Conservation (phyloP, 2,113 vertebrate genomes). For the Empidonax traillii region DNA sequence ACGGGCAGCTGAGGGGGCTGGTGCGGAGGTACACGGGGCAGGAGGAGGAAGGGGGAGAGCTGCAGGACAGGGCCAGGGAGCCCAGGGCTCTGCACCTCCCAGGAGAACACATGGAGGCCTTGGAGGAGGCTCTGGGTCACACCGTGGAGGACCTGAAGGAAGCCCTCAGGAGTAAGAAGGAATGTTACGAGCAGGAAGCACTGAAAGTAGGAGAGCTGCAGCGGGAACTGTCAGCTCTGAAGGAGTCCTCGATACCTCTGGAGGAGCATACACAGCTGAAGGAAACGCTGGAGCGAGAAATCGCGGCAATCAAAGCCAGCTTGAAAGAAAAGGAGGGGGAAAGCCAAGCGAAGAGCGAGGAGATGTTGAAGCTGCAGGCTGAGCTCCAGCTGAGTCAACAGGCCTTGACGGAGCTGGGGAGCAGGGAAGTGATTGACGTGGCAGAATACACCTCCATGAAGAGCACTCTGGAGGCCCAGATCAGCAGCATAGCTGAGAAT, state of each 20-base stretch:
- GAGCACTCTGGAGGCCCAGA: slow-evolving; percentile 79
- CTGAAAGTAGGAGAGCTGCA: slow-evolving; percentile 69
- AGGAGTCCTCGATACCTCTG: slow-evolving; percentile 60
- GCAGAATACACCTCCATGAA: slow-evolving; percentile 77
- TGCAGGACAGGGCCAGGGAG: slow-evolving; percentile 63
- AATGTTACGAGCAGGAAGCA: slow-evolving; percentile 60
- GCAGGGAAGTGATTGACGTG: slow-evolving; percentile 73
- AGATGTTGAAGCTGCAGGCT: slow-evolving; percentile 74
- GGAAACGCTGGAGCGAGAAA: slow-evolving; percentile 76
- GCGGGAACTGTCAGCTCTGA: slow-evolving; percentile 73
- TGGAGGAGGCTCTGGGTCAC: slow-evolving; percentile 72
- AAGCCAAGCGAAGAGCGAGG: slow-evolving; percentile 63
- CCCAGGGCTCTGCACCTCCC: slow-evolving; percentile 19
- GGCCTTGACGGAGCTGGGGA: slow-evolving; percentile 74
- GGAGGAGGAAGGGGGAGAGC: slow-evolving; percentile 33
- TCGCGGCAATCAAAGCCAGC: slow-evolving; percentile 25
- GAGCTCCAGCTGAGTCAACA: slow-evolving; percentile 79
- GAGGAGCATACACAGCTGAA: slow-evolving; percentile 67
- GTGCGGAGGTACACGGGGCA: slow-evolving; percentile 69
- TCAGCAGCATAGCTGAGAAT: slow-evolving; percentile 68
- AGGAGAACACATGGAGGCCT: slow-evolving; percentile 70
- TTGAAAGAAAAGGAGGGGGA: slow-evolving; percentile 83
- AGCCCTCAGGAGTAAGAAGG: slow-evolving; percentile 73
- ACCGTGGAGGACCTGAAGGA: slow-evolving; percentile 72
- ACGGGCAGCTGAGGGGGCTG: slow-evolving; percentile 68